phyloP scores from a whole-genome alignment of 2,113 vertebrate genomes.

The Calyptommatus sinebrachiatus region DNA sequence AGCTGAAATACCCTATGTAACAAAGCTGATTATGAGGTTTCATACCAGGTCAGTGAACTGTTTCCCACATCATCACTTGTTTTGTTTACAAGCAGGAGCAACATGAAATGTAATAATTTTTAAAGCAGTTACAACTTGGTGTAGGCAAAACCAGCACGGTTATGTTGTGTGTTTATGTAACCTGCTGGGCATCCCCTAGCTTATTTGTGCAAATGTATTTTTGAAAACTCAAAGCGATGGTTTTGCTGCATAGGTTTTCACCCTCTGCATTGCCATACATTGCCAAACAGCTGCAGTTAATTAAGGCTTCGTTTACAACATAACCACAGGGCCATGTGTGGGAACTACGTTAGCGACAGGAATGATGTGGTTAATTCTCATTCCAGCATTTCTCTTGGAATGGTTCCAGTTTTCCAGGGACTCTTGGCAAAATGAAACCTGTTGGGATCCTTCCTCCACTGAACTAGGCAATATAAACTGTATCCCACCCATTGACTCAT shows the following conservation, averaged over 20 bases:
- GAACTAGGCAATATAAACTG: not conserved
- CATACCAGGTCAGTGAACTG: not conserved
- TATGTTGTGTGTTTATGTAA: no score
- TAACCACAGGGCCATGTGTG: not conserved
- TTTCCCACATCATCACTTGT: not conserved
- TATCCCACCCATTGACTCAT: not conserved
- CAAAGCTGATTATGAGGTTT: not conserved
- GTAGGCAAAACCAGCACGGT: not conserved
- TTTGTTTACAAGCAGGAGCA: not conserved
- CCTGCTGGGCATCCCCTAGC: not conserved
- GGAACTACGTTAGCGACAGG: no score
- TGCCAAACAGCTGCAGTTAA: not conserved
- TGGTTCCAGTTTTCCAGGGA: not conserved
- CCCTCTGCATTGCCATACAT: not conserved
- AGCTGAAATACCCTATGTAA: not conserved
- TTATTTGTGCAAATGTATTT: not conserved
- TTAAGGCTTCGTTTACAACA: not conserved
- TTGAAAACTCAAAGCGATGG: not conserved
- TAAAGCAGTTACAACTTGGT: not conserved
- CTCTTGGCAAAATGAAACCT: not conserved
- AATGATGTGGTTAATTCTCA: not conserved
- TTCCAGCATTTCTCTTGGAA: not conserved
- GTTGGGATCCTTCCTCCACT: not conserved
- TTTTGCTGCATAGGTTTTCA: not conserved
- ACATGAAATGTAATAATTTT: not conserved